phyloP scores from a whole-genome alignment of 2,113 vertebrate genomes.

The Dipodomys ordii region DNA sequence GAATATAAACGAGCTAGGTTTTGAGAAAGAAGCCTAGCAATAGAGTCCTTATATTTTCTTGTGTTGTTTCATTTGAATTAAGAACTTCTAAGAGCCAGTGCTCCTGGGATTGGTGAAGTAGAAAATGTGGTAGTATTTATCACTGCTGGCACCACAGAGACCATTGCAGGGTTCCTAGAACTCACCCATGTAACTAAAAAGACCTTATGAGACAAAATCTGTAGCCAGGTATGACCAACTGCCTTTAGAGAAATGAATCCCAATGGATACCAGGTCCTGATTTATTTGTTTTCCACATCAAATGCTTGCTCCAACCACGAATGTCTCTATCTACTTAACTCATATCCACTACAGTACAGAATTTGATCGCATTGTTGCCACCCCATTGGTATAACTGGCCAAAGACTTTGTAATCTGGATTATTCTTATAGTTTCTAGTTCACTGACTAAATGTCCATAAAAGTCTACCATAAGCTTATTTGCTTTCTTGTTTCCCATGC shows the following conservation, averaged over 20 bases:
- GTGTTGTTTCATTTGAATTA: neutral
- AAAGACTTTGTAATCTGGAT: neutral
- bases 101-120: neutral
- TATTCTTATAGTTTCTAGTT: neutral
- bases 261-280: neutral
- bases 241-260: neutral
- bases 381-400: neutral
- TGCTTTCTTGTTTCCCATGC: too few species aligned
- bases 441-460: neutral
- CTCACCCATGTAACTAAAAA: neutral
- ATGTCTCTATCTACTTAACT: neutral
- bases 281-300: neutral
- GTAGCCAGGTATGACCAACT: fast-evolving
- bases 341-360: neutral
- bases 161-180: fast-evolving
- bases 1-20: neutral
- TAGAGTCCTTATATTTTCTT: neutral
- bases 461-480: neutral
- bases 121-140: neutral
- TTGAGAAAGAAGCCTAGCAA: neutral
- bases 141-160: fast-evolving
- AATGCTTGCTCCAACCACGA: neutral
- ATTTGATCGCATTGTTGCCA: neutral
- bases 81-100: neutral
- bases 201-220: neutral